Percentiles rank a stretch among this genome's conserved stretches.
Conservation (phyloP, 2,797 vertebrate species). For the Mormyrus hasselquistii region DNA sequence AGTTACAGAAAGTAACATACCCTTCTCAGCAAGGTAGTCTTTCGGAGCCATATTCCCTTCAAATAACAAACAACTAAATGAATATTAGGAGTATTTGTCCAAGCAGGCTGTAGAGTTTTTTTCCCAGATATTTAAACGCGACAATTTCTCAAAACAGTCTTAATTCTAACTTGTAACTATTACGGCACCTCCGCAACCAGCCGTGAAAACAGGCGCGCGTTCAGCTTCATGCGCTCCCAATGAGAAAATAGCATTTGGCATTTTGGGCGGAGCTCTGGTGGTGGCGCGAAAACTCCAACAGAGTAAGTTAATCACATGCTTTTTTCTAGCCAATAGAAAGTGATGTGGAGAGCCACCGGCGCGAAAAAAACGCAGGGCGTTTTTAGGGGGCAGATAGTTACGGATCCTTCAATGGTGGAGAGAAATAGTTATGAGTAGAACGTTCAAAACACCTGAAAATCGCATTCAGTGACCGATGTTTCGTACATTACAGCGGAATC, state of each 20-base stretch:
- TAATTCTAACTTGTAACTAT: neutral
- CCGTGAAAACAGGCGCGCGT: slow-evolving; percentile 69
- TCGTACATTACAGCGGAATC: neutral
- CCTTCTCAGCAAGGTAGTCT: slow-evolving; percentile 80
- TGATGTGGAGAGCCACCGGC: slow-evolving; percentile 41
- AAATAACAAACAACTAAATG: neutral
- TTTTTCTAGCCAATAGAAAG: slow-evolving; percentile 35
- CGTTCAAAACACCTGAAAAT: neutral
- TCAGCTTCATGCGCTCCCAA: slow-evolving; percentile 19
- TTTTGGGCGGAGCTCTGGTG: slow-evolving; percentile 42
- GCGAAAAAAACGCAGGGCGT: slow-evolving; percentile 45
- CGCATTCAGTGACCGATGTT: neutral
- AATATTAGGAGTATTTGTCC: neutral
- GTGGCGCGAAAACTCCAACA: slow-evolving; percentile 61
- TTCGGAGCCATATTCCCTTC: slow-evolving; percentile 68
- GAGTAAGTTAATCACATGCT: slow-evolving; percentile 44
- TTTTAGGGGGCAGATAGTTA: neutral
- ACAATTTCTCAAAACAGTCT: neutral
- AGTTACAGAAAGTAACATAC: slow-evolving; percentile 44
- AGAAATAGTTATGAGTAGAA: neutral
- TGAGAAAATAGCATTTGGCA: neutral
- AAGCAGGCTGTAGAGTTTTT: neutral
- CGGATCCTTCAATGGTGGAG: neutral
- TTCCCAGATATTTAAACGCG: neutral
- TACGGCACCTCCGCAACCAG: neutral